Conservation (phyloP, 2,113 vertebrate species). For the Pleuronectes platessa region DNA sequence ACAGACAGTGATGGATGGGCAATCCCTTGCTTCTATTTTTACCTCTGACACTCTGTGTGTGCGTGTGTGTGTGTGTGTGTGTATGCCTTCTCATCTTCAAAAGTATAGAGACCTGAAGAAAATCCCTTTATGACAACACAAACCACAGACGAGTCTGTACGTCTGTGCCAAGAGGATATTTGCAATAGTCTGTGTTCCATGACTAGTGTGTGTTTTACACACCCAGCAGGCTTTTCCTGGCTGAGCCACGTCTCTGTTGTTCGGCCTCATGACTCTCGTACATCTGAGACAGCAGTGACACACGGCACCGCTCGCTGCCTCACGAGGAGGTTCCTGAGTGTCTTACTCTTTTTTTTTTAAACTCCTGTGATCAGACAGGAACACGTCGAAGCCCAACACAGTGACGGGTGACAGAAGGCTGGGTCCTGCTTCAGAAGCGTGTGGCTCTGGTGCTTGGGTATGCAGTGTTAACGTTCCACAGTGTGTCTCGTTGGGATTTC, state of each 20-base stretch:
- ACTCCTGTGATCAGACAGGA: constrained; percentile 29
- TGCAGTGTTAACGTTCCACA: constrained; percentile 6
- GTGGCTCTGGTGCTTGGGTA: neutral
- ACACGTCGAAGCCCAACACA: constrained; percentile 15
- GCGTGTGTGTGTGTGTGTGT: constrained; percentile 21
- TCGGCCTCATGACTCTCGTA: constrained; percentile 19
- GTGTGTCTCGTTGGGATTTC: neutral
- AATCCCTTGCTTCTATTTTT: constrained; percentile 72
- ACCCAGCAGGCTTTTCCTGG: constrained; percentile 21
- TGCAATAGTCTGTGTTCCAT: neutral
- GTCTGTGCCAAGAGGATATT: constrained; percentile 11
- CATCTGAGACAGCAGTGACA: constrained; percentile 18
- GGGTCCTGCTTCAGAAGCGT: neutral
- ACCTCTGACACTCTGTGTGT: constrained; percentile 24
- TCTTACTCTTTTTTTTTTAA: neutral
- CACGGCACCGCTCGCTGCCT: constrained; percentile 12
- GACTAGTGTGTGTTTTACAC: constrained; percentile 7
- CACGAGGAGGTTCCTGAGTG: constrained; percentile 10
- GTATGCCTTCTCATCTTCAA: constrained; percentile 43
- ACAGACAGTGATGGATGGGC: constrained; percentile 72
- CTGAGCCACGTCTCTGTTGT: constrained; percentile 17
- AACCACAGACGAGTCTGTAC: constrained; percentile 1
- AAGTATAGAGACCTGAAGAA: constrained; percentile 31
- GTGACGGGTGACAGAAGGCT: neutral
- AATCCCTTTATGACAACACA: constrained; percentile 24